A percentile compares a stretch with the other conserved stretches of the same genome.
These are phyloP conservation scores for Druceiella hillmani DNA, from an alignment of 2,888 invertebrate species.

Conservation along the genomic window DNA sequence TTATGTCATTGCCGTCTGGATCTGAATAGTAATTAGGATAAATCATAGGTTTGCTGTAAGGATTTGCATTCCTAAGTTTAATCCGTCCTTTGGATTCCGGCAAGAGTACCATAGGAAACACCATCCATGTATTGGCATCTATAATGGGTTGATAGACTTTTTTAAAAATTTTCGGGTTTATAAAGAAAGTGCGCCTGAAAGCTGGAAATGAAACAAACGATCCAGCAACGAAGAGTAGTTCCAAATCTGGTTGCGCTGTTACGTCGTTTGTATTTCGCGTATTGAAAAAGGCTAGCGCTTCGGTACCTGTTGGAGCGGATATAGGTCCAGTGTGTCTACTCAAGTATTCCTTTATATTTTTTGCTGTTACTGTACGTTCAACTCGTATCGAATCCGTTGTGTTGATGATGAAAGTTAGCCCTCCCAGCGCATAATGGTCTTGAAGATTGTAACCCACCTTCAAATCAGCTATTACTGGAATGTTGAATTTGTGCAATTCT, in stretches of 20 bases:
- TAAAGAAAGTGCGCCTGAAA: constrained; percentile 33
- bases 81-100: constrained; percentile 60
- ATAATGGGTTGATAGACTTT: constrained; percentile 40
- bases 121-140: constrained; percentile 43
- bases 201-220: constrained; percentile 39
- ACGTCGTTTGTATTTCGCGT: constrained; percentile 37
- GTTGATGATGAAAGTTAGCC: constrained; percentile 63
- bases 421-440: constrained; percentile 70
- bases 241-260: constrained; percentile 54
- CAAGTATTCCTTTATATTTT: constrained; percentile 50
- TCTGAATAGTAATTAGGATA: constrained; percentile 62
- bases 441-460: constrained; percentile 73
- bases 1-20: constrained; percentile 49
- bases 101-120: constrained; percentile 57
- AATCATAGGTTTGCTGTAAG: constrained; percentile 56
- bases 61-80: constrained; percentile 54
- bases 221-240: constrained; percentile 50
- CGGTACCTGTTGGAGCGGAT: constrained; percentile 37
- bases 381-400: constrained; percentile 61
- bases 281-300: constrained; percentile 52
- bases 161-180: constrained; percentile 39
- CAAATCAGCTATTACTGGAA: constrained; percentile 54
- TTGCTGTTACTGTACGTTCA: constrained; percentile 39
- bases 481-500: constrained; percentile 53
- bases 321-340: constrained; percentile 39